Evolutionary conservation across 1,140 invertebrate species (phyloP), one percentile per base, ranked within the genome.

Genomic region (Ceratitis capitata): DNA sequence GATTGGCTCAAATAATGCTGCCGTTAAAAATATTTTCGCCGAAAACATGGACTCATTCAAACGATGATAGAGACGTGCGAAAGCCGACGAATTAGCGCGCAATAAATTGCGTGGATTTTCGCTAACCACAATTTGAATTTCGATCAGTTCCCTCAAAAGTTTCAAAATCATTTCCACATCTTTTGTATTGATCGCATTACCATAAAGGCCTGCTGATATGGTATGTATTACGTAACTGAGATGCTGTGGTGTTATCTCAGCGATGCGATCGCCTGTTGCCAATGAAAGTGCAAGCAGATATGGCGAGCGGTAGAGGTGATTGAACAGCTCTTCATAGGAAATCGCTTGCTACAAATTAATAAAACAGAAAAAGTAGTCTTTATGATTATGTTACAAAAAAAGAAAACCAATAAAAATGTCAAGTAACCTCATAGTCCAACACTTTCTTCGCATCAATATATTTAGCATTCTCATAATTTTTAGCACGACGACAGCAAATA

Each of bases 371-470:
- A 85, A 51, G n/a, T 47, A 29, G 29, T 53, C 10, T 23, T 29
- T 26, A 23, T 61, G 16, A 53, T 26, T 9, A 26, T 53, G 12
- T 61, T 51, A 29, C 6, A n/a, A 78, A 85, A 69, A 14, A 14
- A 78, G 69, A 35, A 51, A 42, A 42, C 35, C 14, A 58, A 84
- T 35, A 49, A 83, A 56, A 3, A 12, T 5, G 53, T 14, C 23
- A 42, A 78, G 4, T 89, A 90, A 95, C 95, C 92, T 95, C 95
- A 90, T 96, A 97, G 88, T 95, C 95, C 83, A 98, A 92, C 74
- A 97, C 94, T 92, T 98, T 97, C 90, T 98, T 97, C 39, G 95
- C 96, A 92, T 99, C 97, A 51, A 98, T 93, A 92, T 99, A 99
- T 82, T 95, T 94, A 3, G 96, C 95, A 88, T 94, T 95, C 87